phyloP scores from a whole-genome alignment of 2,797 vertebrate genomes.

The Oceanodroma leucorhoa region DNA sequence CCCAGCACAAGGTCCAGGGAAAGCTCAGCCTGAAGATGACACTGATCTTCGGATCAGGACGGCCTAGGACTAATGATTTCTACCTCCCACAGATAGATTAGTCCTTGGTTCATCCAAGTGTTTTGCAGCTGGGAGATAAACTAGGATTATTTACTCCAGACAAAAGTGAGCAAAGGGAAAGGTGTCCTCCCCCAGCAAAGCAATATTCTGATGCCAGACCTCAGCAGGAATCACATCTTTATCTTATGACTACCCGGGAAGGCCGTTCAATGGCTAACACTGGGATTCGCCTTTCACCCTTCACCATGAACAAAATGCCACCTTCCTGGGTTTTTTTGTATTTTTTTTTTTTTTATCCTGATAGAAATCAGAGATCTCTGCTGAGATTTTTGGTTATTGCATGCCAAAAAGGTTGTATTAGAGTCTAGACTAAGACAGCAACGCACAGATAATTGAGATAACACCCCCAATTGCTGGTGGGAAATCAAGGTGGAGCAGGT shows the following conservation, averaged over 20 bases:
- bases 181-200: not conserved
- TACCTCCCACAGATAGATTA: not conserved
- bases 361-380: not conserved
- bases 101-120: not conserved
- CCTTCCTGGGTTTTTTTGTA: too few species aligned
- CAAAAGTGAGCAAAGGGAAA: not conserved
- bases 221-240: not conserved
- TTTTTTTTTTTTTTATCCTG: not conserved
- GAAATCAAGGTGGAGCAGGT: not conserved
- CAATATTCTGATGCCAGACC: not conserved
- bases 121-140: conserved; percentile 1
- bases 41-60: not conserved
- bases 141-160: not conserved
- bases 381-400: not conserved
- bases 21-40: not conserved
- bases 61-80: not conserved
- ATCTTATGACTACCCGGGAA: not conserved
- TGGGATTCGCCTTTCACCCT: not conserved
- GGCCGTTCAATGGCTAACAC: not conserved
- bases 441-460: not conserved
- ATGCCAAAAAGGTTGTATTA: not conserved
- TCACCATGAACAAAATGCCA: not conserved
- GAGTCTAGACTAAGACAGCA: not conserved
- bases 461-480: not conserved
- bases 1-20: not conserved